Percentiles rank a stretch among this genome's conserved stretches.
Evolutionary conservation across 2,113 vertebrate genomes (phyloP).

Genomic region (Sciurus niger): DNA sequence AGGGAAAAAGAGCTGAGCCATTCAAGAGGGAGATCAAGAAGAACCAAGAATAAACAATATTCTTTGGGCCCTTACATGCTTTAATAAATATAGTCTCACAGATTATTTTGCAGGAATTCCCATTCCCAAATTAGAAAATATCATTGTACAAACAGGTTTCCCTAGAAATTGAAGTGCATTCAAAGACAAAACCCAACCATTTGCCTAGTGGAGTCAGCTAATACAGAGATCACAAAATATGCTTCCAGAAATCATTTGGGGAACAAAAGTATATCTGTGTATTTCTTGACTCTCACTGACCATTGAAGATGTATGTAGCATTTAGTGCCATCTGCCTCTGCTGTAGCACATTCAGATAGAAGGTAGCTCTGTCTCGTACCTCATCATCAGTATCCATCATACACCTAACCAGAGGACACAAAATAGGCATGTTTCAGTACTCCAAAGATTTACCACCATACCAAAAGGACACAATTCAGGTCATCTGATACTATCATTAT

Average conservation of each 20-base stretch:
- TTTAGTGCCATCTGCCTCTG: conserved; percentile 98
- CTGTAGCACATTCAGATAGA: conserved; percentile 97
- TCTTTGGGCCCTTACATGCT: neutral
- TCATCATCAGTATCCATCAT: conserved; percentile 99
- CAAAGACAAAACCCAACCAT: conserved; percentile 47
- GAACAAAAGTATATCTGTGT: neutral
- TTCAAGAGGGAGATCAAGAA: neutral
- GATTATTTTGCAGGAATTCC: neutral
- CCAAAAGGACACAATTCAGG: neutral
- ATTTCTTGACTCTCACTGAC: conserved; percentile 84
- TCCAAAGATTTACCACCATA: neutral
- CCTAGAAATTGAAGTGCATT: conserved; percentile 49
- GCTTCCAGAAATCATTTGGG: neutral
- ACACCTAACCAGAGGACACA: conserved; percentile 89
- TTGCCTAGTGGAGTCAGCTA: neutral
- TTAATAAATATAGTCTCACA: neutral
- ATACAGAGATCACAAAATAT: neutral
- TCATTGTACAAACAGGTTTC: neutral
- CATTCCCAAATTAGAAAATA: conserved; percentile 21
- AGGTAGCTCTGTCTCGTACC: conserved; percentile 97
- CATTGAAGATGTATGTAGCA: conserved; percentile 97
- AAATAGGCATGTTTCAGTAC: neutral
- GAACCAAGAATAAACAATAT: neutral
- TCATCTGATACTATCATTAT: neutral
- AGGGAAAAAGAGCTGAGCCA: neutral